phyloP scores from a whole-genome alignment of 2,797 vertebrate genomes.

The Lithobates pipiens region DNA sequence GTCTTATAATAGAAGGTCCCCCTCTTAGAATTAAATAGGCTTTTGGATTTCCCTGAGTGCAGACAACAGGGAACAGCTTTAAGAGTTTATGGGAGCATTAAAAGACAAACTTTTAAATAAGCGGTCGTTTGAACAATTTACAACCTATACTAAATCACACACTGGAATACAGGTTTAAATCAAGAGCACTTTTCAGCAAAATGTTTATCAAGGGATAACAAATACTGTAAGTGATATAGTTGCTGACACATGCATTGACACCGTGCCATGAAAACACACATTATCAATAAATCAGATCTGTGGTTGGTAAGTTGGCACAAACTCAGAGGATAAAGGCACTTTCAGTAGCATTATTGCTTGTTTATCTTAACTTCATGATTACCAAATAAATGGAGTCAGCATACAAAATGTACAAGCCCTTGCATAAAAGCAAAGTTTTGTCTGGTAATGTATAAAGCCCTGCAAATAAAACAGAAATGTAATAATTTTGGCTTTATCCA shows the following conservation, averaged over 20 bases:
- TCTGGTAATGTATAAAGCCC: too few species aligned
- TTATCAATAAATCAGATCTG: background rate
- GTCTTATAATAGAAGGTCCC: too few species aligned
- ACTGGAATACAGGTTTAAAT: too few species aligned
- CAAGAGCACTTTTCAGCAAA: background rate
- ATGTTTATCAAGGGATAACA: background rate
- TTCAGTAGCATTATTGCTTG: background rate
- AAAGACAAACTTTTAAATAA: too few species aligned
- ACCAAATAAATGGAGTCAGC: background rate
- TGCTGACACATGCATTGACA: background rate
- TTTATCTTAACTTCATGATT: background rate
- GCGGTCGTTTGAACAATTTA: too few species aligned
- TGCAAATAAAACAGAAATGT: too few species aligned
- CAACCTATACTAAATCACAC: background rate
- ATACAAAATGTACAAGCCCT: background rate
- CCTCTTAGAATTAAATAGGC: too few species aligned
- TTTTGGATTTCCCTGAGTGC: too few species aligned
- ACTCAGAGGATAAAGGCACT: background rate
- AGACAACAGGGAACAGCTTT: too few species aligned
- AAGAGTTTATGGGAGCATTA: too few species aligned
- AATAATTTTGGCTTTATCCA: too few species aligned
- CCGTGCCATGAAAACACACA: background rate
- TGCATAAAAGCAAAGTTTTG: background rate
- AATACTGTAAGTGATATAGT: background rate
- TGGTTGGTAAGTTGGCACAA: constrained; percentile 5